These are phyloP conservation scores for Origma solitaria DNA, from an alignment of 2,113 vertebrate genomes.

Conservation along the genomic window DNA sequence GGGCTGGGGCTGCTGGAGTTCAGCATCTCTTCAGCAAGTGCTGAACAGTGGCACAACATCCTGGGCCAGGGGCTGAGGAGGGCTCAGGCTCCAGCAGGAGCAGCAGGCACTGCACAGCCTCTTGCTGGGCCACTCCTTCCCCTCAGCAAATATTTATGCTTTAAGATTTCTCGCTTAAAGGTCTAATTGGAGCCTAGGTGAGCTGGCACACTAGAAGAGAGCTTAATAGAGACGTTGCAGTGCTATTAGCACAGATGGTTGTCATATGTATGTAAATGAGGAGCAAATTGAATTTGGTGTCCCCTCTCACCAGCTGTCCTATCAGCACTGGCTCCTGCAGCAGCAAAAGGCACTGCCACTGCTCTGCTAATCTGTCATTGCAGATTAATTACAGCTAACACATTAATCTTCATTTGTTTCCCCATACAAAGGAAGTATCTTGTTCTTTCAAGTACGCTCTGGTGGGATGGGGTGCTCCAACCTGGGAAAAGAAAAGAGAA, in stretches of 20 bases:
- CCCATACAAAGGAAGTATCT: constrained; percentile 70
- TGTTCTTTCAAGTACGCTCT: constrained; percentile 64
- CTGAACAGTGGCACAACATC: neutral
- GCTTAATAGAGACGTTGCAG: constrained; percentile 91
- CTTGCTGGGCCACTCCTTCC: constrained; percentile 6
- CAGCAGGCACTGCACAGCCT: neutral
- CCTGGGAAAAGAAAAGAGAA: constrained; percentile 20
- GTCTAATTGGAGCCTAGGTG: constrained; percentile 65
- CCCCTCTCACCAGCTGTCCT: constrained; percentile 94
- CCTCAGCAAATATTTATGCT: constrained; percentile 74
- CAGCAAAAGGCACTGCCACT: constrained; percentile 65
- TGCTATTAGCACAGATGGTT: constrained; percentile 98
- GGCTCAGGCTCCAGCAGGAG: neutral
- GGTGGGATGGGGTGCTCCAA: constrained; percentile 62
- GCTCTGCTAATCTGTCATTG: constrained; percentile 77
- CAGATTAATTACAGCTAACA: constrained; percentile 86
- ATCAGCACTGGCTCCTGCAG: constrained; percentile 75
- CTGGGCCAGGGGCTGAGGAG: neutral
- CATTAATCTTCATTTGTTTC: constrained; percentile 91
- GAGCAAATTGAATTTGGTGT: constrained; percentile 90
- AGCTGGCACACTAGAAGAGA: constrained; percentile 46
- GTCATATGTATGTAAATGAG: constrained; percentile 99
- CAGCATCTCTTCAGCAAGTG: neutral
- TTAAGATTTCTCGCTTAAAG: constrained; percentile 13
- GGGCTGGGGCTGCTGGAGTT: neutral